These are phyloP conservation scores for Opisthocomus hoazin DNA, from an alignment of 2,113 vertebrate species.

Conservation along the genomic window DNA sequence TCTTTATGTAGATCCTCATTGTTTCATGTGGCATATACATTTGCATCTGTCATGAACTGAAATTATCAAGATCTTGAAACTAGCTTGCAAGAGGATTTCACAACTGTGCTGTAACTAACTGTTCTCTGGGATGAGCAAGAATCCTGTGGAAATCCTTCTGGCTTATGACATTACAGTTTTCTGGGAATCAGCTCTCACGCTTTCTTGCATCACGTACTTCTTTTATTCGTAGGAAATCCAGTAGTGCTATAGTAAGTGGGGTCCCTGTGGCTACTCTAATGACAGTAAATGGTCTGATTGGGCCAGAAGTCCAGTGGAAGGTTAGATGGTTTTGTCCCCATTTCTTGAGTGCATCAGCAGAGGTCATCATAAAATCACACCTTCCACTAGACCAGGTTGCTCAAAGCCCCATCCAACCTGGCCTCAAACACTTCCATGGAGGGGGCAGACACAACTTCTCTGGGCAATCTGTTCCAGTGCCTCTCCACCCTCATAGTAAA, in stretches of 20 bases:
- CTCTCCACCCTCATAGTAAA: too few species aligned
- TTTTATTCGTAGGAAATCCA: background rate
- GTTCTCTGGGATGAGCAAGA: background rate
- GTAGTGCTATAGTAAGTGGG: background rate
- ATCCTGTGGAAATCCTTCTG: background rate
- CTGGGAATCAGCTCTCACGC: background rate
- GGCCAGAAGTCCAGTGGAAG: background rate
- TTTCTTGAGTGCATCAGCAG: background rate
- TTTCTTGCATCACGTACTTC: background rate
- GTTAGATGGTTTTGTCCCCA: background rate
- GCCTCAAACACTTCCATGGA: too few species aligned
- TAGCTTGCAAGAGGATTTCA: background rate
- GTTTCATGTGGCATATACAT: background rate
- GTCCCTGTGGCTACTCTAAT: background rate
- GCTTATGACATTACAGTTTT: background rate
- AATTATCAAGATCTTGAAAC: background rate
- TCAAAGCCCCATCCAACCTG: too few species aligned
- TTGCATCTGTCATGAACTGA: background rate
- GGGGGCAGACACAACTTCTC: too few species aligned
- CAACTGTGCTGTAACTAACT: background rate
- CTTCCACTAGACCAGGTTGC: too few species aligned
- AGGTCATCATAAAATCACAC: too few species aligned
- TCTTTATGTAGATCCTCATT: background rate
- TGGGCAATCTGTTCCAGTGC: too few species aligned
- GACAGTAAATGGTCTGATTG: background rate